These are phyloP conservation scores for Shinisaurus crocodilurus DNA, from an alignment of 2,113 vertebrate species.

Conservation along the genomic window DNA sequence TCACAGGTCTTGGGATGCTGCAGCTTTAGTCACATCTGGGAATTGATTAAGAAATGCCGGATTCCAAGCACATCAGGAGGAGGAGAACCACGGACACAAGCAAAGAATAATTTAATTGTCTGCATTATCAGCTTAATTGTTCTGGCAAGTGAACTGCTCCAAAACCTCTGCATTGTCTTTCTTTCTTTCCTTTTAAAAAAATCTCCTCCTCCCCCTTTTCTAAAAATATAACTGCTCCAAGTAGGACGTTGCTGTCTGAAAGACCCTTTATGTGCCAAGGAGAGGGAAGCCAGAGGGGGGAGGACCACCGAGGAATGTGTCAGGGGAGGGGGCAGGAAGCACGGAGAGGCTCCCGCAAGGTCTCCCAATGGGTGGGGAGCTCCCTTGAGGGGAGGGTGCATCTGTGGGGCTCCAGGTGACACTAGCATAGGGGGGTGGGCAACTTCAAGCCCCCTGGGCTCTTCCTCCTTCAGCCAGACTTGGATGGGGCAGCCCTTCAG, in stretches of 20 bases:
- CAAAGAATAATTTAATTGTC: constrained; percentile 47
- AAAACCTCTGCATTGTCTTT: neutral
- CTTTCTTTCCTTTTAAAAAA: constrained; percentile 7
- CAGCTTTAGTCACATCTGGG: neutral
- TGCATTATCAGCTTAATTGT: constrained; percentile 61
- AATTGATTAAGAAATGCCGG: neutral
- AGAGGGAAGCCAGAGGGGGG: neutral
- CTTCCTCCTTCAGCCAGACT: too few species aligned
- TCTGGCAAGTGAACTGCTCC: constrained; percentile 39
- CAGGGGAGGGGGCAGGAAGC: too few species aligned
- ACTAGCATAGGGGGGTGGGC: neutral
- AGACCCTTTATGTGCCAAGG: rapidly evolving
- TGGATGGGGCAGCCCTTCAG: too few species aligned
- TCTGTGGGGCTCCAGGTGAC: too few species aligned
- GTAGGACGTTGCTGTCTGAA: neutral
- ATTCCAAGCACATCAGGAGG: neutral
- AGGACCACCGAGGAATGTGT: neutral
- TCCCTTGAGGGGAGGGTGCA: neutral
- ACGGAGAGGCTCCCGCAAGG: neutral
- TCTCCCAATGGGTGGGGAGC: neutral
- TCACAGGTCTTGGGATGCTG: neutral
- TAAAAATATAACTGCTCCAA: neutral
- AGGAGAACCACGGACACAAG: neutral
- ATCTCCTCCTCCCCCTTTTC: constrained; percentile 25
- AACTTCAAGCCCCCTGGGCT: too few species aligned